Base-by-base conservation (phyloP, 1,140 invertebrate genomes). In the Pogonomyrmex barbatus region DNA sequence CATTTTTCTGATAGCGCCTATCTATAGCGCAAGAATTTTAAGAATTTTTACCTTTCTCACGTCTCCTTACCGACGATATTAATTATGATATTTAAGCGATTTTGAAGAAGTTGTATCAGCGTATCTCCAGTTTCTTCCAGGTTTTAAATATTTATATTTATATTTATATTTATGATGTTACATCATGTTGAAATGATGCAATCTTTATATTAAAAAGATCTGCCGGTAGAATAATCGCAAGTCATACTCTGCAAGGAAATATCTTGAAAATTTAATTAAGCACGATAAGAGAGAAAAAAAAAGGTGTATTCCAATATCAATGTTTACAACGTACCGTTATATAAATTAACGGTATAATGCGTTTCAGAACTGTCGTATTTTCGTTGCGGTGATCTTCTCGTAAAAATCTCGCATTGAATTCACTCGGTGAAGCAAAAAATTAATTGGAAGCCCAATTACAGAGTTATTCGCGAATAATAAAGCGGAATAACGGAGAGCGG, bases 361-460 rank as follows among this genome's bases (percentile, higher is more conserved):
- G 9, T 50, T 50, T 47, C 17, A 47, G 56, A 77, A 63, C 24
- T 24, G 47, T 47, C 0, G 5, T 12, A 60, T 60, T 30, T n/a
- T 30, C 0, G 42, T 65, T 36, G 47, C 2, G 45, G 33, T 47
- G 8, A 45, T 6, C 2, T 50, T 14, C n/a, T 50, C 8, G 17
- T 14, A 17, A 17, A 12, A 63, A 30, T 10, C 50, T n/a, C n/a
- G 6, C 14, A 62, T 47, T 2, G 3, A 77, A 47, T 78, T 65
- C 12, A 63, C 33, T 17, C 12, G 33, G 14, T 45, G 24, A 24
- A 65, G 9, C 33, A 70, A 81, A 47, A 81, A 70, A 52, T 68
- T 52, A 47, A 79, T 79, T 79, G 14, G 67, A 42, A 12, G 2
- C 6, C 24, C 33, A 68, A 67, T 54, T 70, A 70, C 14, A 30